phyloP scores from a whole-genome alignment of 1,140 invertebrate genomes.

The Aphaenogaster ashmeadi region DNA sequence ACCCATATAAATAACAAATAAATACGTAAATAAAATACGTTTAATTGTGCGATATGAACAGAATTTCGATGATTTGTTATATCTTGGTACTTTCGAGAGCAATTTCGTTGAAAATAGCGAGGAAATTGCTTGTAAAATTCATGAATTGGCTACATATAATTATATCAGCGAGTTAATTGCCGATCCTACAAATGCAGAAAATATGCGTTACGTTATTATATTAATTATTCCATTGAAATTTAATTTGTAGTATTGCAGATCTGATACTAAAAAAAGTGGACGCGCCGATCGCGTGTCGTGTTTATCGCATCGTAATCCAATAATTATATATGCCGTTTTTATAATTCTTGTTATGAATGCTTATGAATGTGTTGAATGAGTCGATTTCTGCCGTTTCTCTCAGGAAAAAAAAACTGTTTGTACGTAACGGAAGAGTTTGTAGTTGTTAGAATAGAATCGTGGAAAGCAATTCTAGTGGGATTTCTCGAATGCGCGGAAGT shows the following conservation, averaged over 20 bases:
- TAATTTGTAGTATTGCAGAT: neutral
- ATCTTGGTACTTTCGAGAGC: neutral
- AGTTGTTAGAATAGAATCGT: no score
- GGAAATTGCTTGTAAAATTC: slow-evolving; percentile 9
- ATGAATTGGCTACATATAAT: slow-evolving; percentile 1
- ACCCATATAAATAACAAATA: neutral
- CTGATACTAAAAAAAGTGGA: neutral
- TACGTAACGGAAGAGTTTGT: neutral
- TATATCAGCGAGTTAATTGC: slow-evolving; percentile 9
- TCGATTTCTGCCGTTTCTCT: neutral
- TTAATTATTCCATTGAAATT: slow-evolving; percentile 15
- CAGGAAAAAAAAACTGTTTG: neutral
- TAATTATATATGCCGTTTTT: slow-evolving; percentile 19
- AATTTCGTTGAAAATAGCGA: slow-evolving; percentile 16
- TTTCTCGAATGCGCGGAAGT: neutral
- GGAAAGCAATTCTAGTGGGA: neutral
- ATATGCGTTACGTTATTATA: neutral
- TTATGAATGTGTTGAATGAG: neutral
- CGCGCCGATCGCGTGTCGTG: neutral
- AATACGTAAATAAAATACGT: neutral
- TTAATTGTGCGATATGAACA: neutral
- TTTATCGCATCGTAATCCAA: slow-evolving; percentile 24
- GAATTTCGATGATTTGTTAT: slow-evolving; percentile 23
- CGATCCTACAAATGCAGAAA: neutral
- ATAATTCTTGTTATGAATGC: slow-evolving; percentile 10